These are phyloP conservation scores for Lineus longissimus DNA, from an alignment of 1,140 invertebrate genomes.

Conservation along the genomic window DNA sequence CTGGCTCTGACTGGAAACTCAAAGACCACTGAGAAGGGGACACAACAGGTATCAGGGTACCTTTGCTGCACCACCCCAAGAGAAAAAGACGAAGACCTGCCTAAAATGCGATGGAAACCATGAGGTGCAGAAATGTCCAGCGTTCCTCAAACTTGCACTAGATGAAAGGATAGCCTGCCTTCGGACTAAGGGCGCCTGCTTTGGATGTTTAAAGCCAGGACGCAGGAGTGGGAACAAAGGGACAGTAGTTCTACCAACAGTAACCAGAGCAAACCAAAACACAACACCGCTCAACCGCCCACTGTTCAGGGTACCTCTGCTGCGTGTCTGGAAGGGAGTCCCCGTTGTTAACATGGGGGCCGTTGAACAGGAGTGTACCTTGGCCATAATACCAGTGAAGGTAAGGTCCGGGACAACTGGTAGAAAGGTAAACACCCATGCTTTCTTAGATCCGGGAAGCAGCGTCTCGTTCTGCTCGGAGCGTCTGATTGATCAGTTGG, in stretches of 20 bases:
- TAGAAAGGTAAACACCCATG: background rate
- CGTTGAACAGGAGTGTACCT: background rate
- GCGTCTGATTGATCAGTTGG: background rate
- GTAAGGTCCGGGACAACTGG: background rate
- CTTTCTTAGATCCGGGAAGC: slow-evolving; percentile 15
- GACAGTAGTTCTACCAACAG: too few species aligned
- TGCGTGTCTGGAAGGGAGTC: too few species aligned
- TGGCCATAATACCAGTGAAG: slow-evolving; percentile 10
- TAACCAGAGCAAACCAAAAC: too few species aligned
- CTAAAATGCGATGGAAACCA: slow-evolving; percentile 1
- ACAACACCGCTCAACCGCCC: too few species aligned
- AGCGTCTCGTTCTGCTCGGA: slow-evolving; percentile 15
- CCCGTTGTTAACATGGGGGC: background rate
- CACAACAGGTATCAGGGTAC: too few species aligned
- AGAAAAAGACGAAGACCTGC: background rate
- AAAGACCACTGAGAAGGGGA: too few species aligned
- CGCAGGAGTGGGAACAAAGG: background rate
- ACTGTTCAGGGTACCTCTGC: too few species aligned
- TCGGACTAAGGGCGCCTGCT: slow-evolving; percentile 8
- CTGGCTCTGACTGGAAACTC: too few species aligned
- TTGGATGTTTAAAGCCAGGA: slow-evolving; percentile 3
- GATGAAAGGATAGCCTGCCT: slow-evolving; percentile 1
- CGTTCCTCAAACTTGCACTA: background rate
- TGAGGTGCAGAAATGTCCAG: background rate
- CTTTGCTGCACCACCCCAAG: too few species aligned